Evolutionary conservation across 2,888 invertebrate species (phyloP).

Genomic region (Pristionchus entomophagus): DNA sequence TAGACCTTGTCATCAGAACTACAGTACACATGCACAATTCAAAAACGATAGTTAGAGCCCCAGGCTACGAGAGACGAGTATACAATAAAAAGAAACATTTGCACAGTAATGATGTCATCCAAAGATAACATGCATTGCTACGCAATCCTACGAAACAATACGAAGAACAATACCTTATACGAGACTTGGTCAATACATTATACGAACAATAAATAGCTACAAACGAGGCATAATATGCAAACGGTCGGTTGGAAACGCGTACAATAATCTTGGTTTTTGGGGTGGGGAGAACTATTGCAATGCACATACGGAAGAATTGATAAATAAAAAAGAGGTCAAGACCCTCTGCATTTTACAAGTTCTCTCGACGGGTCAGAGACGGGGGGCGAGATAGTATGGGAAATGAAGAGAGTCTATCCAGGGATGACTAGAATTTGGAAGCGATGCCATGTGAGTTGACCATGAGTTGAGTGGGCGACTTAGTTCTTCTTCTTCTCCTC

Average conservation of each 20-base stretch:
- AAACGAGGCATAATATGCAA: constrained; percentile 2
- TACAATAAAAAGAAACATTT: neutral
- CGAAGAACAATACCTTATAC: neutral
- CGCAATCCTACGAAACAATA: constrained; percentile 13
- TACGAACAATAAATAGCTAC: constrained; percentile 12
- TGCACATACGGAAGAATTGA: neutral
- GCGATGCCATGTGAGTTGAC: constrained; percentile 3
- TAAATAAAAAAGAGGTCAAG: neutral
- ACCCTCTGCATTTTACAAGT: neutral
- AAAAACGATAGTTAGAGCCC: neutral
- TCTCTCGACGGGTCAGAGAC: neutral
- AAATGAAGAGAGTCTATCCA: neutral
- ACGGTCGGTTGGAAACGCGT: neutral
- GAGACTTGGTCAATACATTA: constrained; percentile 1
- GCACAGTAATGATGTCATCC: neutral
- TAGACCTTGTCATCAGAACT: neutral
- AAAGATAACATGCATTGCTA: neutral
- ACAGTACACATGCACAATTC: neutral
- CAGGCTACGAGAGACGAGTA: neutral
- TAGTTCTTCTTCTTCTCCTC: constrained; percentile 55
- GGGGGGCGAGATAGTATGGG: neutral
- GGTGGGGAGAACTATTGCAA: neutral
- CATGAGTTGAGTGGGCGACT: neutral
- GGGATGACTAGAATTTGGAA: neutral
- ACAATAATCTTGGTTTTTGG: constrained; percentile 11